Evolutionary conservation across 2,888 invertebrate genomes (phyloP).

Genomic region (Sinhomidia bicolor): DNA sequence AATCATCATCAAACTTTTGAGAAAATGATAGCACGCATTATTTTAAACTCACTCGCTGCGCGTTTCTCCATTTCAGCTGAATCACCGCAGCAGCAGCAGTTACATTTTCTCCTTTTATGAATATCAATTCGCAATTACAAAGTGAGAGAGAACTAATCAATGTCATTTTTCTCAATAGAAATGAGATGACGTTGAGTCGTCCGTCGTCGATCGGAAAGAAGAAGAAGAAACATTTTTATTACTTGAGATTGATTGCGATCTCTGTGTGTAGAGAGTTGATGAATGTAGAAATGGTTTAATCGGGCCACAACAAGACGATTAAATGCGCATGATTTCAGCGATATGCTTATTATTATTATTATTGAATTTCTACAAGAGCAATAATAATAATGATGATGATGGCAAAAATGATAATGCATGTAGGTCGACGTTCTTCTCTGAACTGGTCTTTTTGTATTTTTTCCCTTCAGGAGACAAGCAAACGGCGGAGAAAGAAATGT

Average conservation of each 20-base stretch:
- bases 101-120: slow-evolving; percentile 62
- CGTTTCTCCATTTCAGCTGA: slow-evolving; percentile 54
- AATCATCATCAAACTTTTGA: not conserved
- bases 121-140: not conserved
- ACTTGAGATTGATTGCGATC: slow-evolving; percentile 53
- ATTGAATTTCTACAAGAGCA: not conserved
- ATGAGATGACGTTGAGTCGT: not conserved
- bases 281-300: slow-evolving; percentile 55
- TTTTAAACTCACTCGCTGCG: not conserved
- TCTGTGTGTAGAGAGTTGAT: slow-evolving; percentile 30
- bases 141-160: slow-evolving; percentile 23
- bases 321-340: slow-evolving; percentile 25
- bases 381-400: not conserved
- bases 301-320: slow-evolving; percentile 38
- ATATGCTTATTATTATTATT: not conserved
- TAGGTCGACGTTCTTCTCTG: slow-evolving; percentile 39
- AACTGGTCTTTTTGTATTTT: slow-evolving; percentile 41
- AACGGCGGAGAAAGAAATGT: slow-evolving; percentile 10
- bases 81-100: slow-evolving; percentile 48
- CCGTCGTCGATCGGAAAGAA: not conserved
- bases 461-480: not conserved
- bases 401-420: slow-evolving; percentile 28
- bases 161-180: slow-evolving; percentile 7
- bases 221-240: too few relatives aligned
- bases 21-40: not conserved